These are phyloP conservation scores for Cossypha dichroa DNA, from an alignment of 2,797 vertebrate genomes.

Conservation along the genomic window DNA sequence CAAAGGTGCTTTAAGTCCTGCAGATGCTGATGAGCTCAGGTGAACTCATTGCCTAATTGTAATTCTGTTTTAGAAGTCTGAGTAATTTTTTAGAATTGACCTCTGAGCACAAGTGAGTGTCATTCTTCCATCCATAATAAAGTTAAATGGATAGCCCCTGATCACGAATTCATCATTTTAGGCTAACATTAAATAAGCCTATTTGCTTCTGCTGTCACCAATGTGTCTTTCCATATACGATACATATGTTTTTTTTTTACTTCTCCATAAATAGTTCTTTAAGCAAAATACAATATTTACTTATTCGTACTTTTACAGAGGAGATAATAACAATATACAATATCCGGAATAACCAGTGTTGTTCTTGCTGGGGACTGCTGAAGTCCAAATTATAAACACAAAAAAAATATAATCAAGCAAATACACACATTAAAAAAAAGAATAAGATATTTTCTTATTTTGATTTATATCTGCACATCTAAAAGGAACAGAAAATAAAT, in stretches of 20 bases:
- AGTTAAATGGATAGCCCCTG: not conserved
- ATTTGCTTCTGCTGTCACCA: not conserved
- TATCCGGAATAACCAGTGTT: not conserved
- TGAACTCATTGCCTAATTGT: not conserved
- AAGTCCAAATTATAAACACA: not conserved
- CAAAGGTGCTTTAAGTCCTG: not conserved
- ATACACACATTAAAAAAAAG: not conserved
- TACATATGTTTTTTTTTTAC: not conserved
- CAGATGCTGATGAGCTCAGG: not conserved
- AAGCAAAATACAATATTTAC: not conserved
- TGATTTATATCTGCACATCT: not conserved
- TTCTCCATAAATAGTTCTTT: not conserved
- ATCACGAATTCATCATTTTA: not conserved
- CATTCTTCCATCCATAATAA: not conserved
- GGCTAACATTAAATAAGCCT: not conserved
- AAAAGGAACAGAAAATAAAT: not conserved
- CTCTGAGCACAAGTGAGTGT: not conserved
- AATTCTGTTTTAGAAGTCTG: not conserved
- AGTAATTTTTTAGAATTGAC: not conserved
- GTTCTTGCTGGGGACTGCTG: not conserved
- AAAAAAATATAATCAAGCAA: not conserved
- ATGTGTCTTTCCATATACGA: not conserved
- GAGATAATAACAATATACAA: not conserved
- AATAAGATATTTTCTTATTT: not conserved
- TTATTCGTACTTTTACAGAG: not conserved